Evolutionary conservation across 2,888 invertebrate species (phyloP), one percentile per base, ranked within the genome.

Genomic region (Lacanobia wlatinum): DNA sequence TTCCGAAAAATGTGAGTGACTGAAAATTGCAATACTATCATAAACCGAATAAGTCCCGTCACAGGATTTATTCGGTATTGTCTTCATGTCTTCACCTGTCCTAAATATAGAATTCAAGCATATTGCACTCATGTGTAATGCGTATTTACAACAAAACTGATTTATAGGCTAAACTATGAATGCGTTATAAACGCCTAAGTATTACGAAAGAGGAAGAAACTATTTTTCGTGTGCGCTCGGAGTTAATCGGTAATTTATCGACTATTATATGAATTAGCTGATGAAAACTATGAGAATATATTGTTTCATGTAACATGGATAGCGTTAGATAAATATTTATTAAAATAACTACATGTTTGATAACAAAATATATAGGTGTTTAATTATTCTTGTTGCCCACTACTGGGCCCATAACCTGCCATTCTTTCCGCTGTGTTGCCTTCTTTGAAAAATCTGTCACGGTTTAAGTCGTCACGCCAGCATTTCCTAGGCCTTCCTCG

Each of bases 201-300:
- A 55, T 78, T 82, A 78, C 52, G 71, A 82, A 63, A 34, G 8
- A 78, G 78, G 78, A 78, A 71, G 78, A 78, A 55, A 52, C n/a
- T 1, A 43, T 18, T 64, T 28, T n/a, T 34, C 58, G 52, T 64
- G 65, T 70, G 82, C 38, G 10, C 16, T 55, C n/a, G 16, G 5
- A 55, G 60, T 65, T 66, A 59, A 56, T 63, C 58, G 62, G 46
- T 78, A 63, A 78, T 71, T 82, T 62, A 82, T 70, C 58, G 62
- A 63, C 56, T 76, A 53, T 52, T 74, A 55, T 21, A 70, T 59
- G 58, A 48, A 70, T 78, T 53, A 55, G 73, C 60, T 52, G 34
- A 61, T 76, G 52, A 75, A 72, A 58, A 40, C 1, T 62, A 23
- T 58, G 18, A 46, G 61, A 34, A 34, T 34, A 34, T 34, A 34